Base-by-base conservation (phyloP, 2,888 invertebrate species). In the Nemotelus nigrinus region DNA sequence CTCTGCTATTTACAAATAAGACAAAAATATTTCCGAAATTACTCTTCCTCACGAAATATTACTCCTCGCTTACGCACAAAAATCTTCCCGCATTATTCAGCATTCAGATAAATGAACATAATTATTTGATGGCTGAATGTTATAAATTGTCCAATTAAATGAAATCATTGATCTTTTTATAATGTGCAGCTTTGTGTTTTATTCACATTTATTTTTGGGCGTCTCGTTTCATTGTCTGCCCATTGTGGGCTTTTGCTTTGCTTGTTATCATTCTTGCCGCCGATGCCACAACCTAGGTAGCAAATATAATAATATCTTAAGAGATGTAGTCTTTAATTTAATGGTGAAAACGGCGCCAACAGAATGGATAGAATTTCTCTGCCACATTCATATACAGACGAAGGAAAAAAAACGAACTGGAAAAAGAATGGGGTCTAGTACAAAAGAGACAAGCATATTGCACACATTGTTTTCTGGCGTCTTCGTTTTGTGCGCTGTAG, bases 81-180 rank as follows among this genome's bases (percentile, higher is more conserved):
- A 57, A 57, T 39, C n/a, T 50, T 70, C 70, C 70, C 70, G 55
- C 70, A 70, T 70, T 44, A 65, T 55, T 43, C 55, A 41, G 44
- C 70, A 70, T 70, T 70, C 70, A 70, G 70, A 74, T 60, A 60
- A 74, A 74, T 74, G 53, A 41, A 63, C 63, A 74, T 74, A 74
- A 74, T 60, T 74, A 60, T 60, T 60, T 72, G 48, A 60, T 60
- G 60, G 48, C 74, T 74, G 63, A 74, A 72, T 60, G 63, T 63
- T 74, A 74, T 74, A 74, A 74, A 74, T 74, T 74, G 74, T 74
- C 74, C 74, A 74, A 74, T 74, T 74, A 74, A 48, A 60, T 60
- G 74, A 60, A 60, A 63, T 63, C 71, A 57, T 74, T 60, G 74
- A 74, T 74, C 60, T 74, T 74, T 74, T 60, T 48, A 74, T 74